phyloP scores from a whole-genome alignment of 2,888 invertebrate genomes.

The Ennomos fuscantarius region DNA sequence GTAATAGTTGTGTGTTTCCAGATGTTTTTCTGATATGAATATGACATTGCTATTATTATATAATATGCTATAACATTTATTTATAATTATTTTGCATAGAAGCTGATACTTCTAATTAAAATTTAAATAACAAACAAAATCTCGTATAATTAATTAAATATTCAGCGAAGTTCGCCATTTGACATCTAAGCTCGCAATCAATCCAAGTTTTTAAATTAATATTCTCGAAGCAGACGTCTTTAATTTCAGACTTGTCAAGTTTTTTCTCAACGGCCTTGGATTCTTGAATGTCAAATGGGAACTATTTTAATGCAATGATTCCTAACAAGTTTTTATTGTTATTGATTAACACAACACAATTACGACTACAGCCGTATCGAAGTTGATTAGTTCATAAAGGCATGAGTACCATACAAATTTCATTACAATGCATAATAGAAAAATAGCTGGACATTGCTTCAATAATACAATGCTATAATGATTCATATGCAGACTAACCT shows the following conservation, averaged over 20 bases:
- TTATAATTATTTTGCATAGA: too few species aligned
- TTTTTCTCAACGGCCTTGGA: conserved; percentile 32
- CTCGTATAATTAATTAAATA: not conserved
- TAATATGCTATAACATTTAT: too few species aligned
- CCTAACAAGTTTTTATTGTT: not conserved
- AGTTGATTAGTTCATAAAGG: too few species aligned
- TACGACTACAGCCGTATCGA: not conserved
- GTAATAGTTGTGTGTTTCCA: too few species aligned
- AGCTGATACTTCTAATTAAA: not conserved
- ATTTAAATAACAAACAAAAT: conserved; percentile 1
- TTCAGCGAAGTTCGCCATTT: conserved; percentile 18
- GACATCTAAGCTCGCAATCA: conserved; percentile 14
- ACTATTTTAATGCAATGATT: conserved; percentile 2
- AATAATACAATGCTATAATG: too few species aligned
- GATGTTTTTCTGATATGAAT: too few species aligned
- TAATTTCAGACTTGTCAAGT: conserved; percentile 19
- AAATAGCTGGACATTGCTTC: too few species aligned
- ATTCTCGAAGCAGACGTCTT: conserved; percentile 11
- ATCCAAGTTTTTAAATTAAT: conserved; percentile 17
- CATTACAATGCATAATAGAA: too few species aligned
- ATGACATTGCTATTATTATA: too few species aligned
- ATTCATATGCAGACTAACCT: too few species aligned
- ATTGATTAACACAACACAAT: conserved; percentile 9
- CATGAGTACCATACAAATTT: too few species aligned
- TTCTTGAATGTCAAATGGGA: conserved; percentile 26